These are phyloP conservation scores for Merodon equestris DNA, from an alignment of 2,888 invertebrate genomes.

Conservation along the genomic window DNA sequence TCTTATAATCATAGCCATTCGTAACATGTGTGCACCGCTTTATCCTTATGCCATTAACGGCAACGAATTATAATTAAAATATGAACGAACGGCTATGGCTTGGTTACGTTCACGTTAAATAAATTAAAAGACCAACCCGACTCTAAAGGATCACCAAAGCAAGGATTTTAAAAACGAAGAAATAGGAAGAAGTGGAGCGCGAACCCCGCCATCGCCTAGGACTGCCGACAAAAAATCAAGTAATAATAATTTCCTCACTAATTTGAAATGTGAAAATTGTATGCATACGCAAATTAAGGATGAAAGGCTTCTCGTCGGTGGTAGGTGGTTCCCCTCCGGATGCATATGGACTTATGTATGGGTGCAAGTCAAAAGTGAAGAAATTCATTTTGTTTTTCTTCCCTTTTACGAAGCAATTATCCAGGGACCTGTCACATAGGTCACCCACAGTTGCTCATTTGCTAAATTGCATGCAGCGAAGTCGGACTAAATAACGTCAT, in stretches of 20 bases:
- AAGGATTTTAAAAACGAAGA: no score
- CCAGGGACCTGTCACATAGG: constrained; percentile 6
- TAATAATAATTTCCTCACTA: constrained; percentile 56
- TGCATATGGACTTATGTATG: no score
- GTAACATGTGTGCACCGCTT: constrained; percentile 41
- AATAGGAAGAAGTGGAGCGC: constrained; percentile 48
- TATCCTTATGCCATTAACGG: constrained; percentile 67
- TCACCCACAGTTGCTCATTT: constrained; percentile 30
- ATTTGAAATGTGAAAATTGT: constrained; percentile 64
- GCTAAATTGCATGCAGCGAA: constrained; percentile 24
- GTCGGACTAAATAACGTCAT: no score
- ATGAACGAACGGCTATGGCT: constrained; percentile 40
- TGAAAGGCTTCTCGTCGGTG: constrained; percentile 26
- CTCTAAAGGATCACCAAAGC: no score
- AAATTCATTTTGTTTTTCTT: neutral
- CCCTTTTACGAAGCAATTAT: constrained; percentile 16
- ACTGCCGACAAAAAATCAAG: neutral
- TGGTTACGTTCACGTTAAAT: constrained; percentile 43
- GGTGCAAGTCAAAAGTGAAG: neutral
- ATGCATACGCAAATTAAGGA: constrained; percentile 56
- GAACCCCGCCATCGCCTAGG: neutral
- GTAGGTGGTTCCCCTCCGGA: neutral
- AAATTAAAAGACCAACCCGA: constrained; percentile 65
- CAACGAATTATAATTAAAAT: constrained; percentile 67
- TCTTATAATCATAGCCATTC: constrained; percentile 65